Conservation (phyloP, 2,888 invertebrate genomes). For the Agrochola lota region DNA sequence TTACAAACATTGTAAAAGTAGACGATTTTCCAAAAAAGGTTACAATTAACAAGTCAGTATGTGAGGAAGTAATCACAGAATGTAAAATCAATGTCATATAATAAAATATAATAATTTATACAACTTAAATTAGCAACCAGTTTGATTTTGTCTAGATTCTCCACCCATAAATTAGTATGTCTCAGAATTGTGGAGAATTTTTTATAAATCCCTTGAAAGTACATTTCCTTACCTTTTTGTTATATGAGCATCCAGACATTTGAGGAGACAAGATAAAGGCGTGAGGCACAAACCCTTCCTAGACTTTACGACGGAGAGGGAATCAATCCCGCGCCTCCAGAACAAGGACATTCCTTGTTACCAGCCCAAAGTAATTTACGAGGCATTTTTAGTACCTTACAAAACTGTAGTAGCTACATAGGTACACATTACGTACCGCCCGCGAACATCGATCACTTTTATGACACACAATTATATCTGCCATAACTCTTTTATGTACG, state of each 20-base stretch:
- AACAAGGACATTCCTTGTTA: slow-evolving; percentile 37
- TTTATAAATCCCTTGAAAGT: slow-evolving; percentile 9
- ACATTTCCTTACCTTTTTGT: slow-evolving; percentile 27
- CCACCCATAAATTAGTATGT: neutral
- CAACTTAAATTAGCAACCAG: no score
- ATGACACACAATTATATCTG: slow-evolving; percentile 63
- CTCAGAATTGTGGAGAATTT: slow-evolving; percentile 23
- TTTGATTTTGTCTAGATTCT: no score
- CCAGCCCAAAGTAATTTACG: slow-evolving; percentile 49
- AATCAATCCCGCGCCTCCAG: slow-evolving; percentile 35
- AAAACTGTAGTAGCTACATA: slow-evolving; percentile 43
- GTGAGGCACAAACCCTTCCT: slow-evolving; percentile 21
- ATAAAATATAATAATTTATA: no score
- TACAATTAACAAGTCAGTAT: no score
- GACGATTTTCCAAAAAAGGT: no score
- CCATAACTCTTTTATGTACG: slow-evolving; percentile 65
- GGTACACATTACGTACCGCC: slow-evolving; percentile 13
- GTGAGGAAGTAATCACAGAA: no score
- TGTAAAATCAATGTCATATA: no score
- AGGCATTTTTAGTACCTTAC: slow-evolving; percentile 44
- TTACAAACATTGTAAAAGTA: no score
- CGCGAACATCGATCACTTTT: slow-evolving; percentile 56
- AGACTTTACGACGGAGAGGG: slow-evolving; percentile 54
- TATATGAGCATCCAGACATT: slow-evolving; percentile 20
- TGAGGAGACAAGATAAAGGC: slow-evolving; percentile 34